phyloP scores from a whole-genome alignment of 2,888 invertebrate species.

The Melanotus villosus region DNA sequence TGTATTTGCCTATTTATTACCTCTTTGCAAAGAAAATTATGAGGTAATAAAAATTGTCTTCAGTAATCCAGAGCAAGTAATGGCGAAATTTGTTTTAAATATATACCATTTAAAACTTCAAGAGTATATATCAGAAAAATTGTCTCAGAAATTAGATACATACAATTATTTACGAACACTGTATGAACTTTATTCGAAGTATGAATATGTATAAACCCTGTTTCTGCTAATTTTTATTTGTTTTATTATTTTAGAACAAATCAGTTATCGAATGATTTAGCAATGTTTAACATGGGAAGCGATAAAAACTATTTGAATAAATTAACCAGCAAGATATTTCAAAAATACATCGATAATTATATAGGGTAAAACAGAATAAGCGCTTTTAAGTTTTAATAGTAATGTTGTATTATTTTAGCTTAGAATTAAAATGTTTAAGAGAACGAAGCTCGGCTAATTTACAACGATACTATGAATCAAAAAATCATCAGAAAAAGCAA shows the following conservation, averaged over 20 bases:
- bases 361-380: slow-evolving; percentile 71
- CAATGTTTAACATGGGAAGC: slow-evolving; percentile 82
- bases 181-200: slow-evolving; percentile 92
- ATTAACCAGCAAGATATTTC: slow-evolving; percentile 85
- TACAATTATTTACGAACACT: slow-evolving; percentile 92
- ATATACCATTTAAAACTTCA: slow-evolving; percentile 93
- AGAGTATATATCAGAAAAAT: slow-evolving; percentile 86
- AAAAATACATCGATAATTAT: slow-evolving; percentile 84
- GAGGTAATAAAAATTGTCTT: slow-evolving; percentile 91
- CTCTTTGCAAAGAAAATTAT: slow-evolving; percentile 90
- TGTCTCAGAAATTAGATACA: slow-evolving; percentile 85
- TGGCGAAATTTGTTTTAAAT: slow-evolving; percentile 97
- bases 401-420: slow-evolving; percentile 62
- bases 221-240: background rate
- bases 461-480: slow-evolving; percentile 90
- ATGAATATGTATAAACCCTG: slow-evolving; percentile 52
- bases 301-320: slow-evolving; percentile 85
- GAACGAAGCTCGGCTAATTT: slow-evolving; percentile 83
- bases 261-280: slow-evolving; percentile 81
- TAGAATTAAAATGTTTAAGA: slow-evolving; percentile 84
- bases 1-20: slow-evolving; percentile 91
- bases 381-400: slow-evolving; percentile 15
- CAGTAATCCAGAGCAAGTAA: slow-evolving; percentile 95
- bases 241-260: slow-evolving; percentile 73
- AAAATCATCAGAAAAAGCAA: slow-evolving; percentile 95